A percentile compares a stretch with the other conserved stretches of the same genome.
Evolutionary conservation across 2,113 vertebrate species (phyloP).

Genomic region (Myotis yumanensis): DNA sequence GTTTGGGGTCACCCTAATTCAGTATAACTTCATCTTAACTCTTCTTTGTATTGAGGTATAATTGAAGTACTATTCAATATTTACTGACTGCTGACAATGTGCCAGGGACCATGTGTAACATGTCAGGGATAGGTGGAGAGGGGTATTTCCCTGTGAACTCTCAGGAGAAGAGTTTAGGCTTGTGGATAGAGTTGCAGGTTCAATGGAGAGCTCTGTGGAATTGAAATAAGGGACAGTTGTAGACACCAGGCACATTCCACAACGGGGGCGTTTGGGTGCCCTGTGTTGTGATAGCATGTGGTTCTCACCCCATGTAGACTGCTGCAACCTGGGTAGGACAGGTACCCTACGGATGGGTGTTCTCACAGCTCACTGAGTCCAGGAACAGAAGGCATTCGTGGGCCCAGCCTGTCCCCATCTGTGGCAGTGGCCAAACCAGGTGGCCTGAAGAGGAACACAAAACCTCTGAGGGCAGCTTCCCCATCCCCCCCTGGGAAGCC

Average conservation of each 20-base stretch:
- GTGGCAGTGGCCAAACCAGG: conserved; percentile 55
- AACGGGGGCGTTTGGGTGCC: neutral
- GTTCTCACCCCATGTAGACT: neutral
- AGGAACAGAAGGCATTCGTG: neutral
- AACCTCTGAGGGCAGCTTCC: conserved; percentile 53
- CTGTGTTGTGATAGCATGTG: neutral
- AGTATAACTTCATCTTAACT: neutral
- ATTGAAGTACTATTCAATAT: neutral
- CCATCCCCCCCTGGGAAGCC: conserved; percentile 42
- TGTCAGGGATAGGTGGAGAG: neutral
- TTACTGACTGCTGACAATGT: neutral
- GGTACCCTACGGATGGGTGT: neutral
- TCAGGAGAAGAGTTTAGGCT: neutral
- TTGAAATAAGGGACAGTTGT: neutral
- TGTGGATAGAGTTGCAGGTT: neutral
- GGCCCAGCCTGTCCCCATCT: conserved; percentile 51
- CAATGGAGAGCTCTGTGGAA: neutral
- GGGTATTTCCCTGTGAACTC: neutral
- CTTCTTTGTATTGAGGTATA: neutral
- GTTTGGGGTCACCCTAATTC: neutral
- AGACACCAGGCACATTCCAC: neutral
- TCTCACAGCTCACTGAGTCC: neutral
- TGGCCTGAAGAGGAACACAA: conserved; percentile 75
- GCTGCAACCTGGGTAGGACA: neutral
- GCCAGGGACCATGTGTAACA: neutral